A percentile compares a stretch with the other conserved stretches of the same genome.
phyloP scores from a whole-genome alignment of 2,888 invertebrate species.

The Meganola albula region DNA sequence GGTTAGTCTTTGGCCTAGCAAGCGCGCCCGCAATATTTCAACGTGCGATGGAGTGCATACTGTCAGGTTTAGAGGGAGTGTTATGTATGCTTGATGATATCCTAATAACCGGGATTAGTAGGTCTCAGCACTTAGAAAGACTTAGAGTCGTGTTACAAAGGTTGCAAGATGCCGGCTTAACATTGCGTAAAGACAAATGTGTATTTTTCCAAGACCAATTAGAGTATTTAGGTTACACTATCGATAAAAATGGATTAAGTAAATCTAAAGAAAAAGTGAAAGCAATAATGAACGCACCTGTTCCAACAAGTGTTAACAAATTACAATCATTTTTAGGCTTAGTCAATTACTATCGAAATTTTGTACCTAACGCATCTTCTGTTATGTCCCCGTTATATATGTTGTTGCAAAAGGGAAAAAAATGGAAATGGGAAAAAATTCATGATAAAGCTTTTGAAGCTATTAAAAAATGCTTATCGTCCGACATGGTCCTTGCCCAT shows the following conservation, averaged over 20 bases:
- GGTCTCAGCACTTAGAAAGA: not conserved
- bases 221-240: conserved; percentile 1
- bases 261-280: conserved; percentile 12
- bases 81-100: conserved; percentile 3
- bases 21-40: conserved; percentile 5
- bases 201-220: conserved; percentile 2
- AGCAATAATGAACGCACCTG: conserved; percentile 7
- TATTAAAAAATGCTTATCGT: conserved; percentile 16
- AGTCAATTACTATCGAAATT: conserved; percentile 15
- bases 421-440: conserved; percentile 7
- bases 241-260: conserved; percentile 12
- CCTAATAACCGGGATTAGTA: not conserved
- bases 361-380: conserved; percentile 4
- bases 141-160: not conserved
- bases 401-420: too few relatives aligned
- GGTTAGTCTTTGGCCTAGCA: conserved; percentile 4
- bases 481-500: too few relatives aligned
- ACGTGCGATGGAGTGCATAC: not conserved
- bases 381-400: conserved; percentile 13
- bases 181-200: not conserved
- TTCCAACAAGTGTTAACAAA: conserved; percentile 5
- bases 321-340: conserved; percentile 22
- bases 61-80: not conserved
- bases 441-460: conserved; percentile 13
- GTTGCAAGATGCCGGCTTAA: conserved; percentile 1